phyloP scores from a whole-genome alignment of 2,888 invertebrate genomes.

The Caenorhabditis sp. region DNA sequence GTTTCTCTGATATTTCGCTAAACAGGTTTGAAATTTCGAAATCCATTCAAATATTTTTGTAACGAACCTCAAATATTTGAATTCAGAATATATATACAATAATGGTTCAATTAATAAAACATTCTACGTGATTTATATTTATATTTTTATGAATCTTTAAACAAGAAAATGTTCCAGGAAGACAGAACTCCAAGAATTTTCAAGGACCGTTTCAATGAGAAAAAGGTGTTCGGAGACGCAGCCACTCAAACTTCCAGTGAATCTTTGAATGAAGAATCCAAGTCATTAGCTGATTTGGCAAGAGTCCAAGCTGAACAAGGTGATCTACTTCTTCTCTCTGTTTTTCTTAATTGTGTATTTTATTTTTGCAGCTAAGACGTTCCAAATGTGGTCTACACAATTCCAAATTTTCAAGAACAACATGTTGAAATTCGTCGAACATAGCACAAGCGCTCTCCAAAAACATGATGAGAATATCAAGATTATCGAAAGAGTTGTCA shows the following conservation, averaged over 20 bases:
- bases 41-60: too few relatives aligned
- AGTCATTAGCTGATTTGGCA: conserved; percentile 15
- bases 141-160: too few relatives aligned
- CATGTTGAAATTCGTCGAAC: conserved; percentile 29
- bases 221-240: background rate
- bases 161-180: conserved; percentile 9
- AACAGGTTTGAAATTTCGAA: too few relatives aligned
- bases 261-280: background rate
- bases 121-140: too few relatives aligned
- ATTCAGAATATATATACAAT: too few relatives aligned
- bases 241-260: background rate
- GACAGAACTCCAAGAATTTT: conserved; percentile 9
- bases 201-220: conserved; percentile 13
- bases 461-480: conserved; percentile 27
- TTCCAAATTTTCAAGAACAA: conserved; percentile 30
- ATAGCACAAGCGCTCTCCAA: conserved; percentile 17
- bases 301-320: conserved; percentile 30
- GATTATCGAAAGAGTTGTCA: conserved; percentile 23
- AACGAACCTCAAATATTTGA: too few relatives aligned
- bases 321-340: too few relatives aligned
- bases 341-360: too few relatives aligned
- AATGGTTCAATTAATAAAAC: too few relatives aligned
- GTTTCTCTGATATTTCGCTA: too few relatives aligned
- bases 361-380: conserved; percentile 32
- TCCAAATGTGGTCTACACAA: conserved; percentile 23